These are phyloP conservation scores for Dolichallabes microphthalmus DNA, from an alignment of 2,113 vertebrate genomes.

Conservation along the genomic window DNA sequence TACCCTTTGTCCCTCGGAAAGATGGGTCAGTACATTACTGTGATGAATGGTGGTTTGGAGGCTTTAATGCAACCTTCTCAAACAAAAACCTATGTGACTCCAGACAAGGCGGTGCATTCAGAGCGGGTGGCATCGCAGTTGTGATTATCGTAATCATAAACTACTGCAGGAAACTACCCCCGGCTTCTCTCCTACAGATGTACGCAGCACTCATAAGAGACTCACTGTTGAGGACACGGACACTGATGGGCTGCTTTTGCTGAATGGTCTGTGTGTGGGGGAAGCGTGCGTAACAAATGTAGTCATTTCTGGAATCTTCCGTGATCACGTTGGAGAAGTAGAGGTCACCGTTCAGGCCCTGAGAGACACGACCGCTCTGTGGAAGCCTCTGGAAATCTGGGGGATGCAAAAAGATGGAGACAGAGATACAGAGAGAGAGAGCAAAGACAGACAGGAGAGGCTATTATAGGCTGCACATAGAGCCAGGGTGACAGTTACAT, in stretches of 20 bases:
- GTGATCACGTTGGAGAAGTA: slow-evolving; percentile 93
- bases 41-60: slow-evolving; percentile 23
- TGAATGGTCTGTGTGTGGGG: slow-evolving; percentile 98
- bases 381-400: slow-evolving; percentile 92
- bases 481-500: slow-evolving; percentile 12
- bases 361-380: slow-evolving; percentile 88
- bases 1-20: slow-evolving; percentile 14
- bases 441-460: not conserved
- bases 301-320: slow-evolving; percentile 89
- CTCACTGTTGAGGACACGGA: slow-evolving; percentile 91
- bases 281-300: slow-evolving; percentile 98
- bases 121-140: not conserved
- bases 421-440: not conserved
- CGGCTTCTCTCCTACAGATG: slow-evolving; percentile 55
- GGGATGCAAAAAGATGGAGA: not conserved
- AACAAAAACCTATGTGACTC: slow-evolving; percentile 23
- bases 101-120: slow-evolving; percentile 35
- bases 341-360: slow-evolving; percentile 94
- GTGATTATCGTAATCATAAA: slow-evolving; percentile 49
- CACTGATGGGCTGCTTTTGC: slow-evolving; percentile 95
- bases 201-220: slow-evolving; percentile 54
- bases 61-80: slow-evolving; percentile 25
- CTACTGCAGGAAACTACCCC: slow-evolving; percentile 27
- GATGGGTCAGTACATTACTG: not conserved
- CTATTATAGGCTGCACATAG: slow-evolving; percentile 14